phyloP scores from a whole-genome alignment of 1,140 invertebrate genomes.

The Coenobita brevimanus region DNA sequence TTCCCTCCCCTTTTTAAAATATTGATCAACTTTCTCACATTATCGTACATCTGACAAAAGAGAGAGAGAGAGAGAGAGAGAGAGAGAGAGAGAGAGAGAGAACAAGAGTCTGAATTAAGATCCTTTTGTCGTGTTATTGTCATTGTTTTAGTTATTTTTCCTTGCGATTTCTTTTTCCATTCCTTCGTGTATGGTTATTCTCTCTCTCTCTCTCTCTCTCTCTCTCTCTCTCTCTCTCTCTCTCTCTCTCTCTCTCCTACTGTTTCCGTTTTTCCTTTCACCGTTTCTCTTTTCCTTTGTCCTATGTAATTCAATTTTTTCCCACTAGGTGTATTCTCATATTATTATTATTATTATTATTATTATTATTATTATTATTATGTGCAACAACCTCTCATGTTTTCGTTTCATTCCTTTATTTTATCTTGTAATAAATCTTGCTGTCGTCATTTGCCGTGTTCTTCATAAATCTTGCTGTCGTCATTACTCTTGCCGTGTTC shows the following conservation, averaged over 20 bases:
- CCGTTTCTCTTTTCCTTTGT: neutral
- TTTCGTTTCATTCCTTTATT: too few species aligned
- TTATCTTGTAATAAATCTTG: too few species aligned
- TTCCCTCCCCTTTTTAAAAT: neutral
- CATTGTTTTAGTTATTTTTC: neutral
- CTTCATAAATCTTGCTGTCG: too few species aligned
- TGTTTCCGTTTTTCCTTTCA: neutral
- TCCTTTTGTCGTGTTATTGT: neutral
- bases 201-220: neutral
- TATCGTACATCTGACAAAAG: neutral
- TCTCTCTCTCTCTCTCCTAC: constrained; percentile 15
- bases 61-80: constrained; percentile 22
- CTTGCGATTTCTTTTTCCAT: neutral
- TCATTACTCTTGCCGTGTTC: too few species aligned
- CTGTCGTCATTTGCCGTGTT: too few species aligned
- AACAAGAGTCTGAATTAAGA: neutral
- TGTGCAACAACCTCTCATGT: too few species aligned
- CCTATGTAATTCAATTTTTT: too few species aligned
- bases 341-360: too few species aligned
- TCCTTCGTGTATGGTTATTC: neutral
- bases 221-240: constrained; percentile 19
- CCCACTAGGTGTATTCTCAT: too few species aligned
- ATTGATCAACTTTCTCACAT: neutral
- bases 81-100: constrained; percentile 22
- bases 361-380: too few species aligned